Conservation (phyloP, 2,113 vertebrate genomes). For the Aldabrachelys gigantea region DNA sequence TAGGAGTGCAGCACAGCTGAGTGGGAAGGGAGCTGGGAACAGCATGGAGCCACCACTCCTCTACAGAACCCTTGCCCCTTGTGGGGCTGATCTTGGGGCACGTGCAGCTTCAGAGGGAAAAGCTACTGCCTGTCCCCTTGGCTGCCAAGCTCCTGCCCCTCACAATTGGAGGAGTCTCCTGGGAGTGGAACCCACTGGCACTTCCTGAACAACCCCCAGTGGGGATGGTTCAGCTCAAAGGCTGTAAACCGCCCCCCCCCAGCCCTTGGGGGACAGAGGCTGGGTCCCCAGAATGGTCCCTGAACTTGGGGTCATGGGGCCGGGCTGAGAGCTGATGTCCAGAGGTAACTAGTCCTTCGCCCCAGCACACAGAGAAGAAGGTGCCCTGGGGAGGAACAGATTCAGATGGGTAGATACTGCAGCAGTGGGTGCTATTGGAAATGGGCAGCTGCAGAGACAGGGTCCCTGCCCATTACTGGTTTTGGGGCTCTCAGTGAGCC, state of each 20-base stretch:
- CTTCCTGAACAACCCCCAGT: not conserved
- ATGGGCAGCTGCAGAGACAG: not conserved
- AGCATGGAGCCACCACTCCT: not conserved
- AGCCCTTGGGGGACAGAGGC: not conserved
- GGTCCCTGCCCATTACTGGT: not conserved
- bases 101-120: not conserved
- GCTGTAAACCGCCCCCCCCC: not conserved
- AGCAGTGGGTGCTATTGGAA: not conserved
- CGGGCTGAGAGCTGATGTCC: not conserved
- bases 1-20: not conserved
- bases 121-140: not conserved
- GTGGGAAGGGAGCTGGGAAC: not conserved
- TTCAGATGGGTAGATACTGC: not conserved
- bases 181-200: not conserved
- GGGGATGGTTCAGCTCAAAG: not conserved
- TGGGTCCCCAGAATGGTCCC: not conserved
- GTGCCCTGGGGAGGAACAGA: not conserved
- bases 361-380: not conserved
- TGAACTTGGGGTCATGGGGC: not conserved
- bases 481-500: not conserved
- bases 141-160: not conserved
- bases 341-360: not conserved
- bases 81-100: not conserved
- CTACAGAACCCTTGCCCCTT: not conserved
- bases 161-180: not conserved